Conservation (phyloP, 2,888 invertebrate species). For the Tachina fera region DNA sequence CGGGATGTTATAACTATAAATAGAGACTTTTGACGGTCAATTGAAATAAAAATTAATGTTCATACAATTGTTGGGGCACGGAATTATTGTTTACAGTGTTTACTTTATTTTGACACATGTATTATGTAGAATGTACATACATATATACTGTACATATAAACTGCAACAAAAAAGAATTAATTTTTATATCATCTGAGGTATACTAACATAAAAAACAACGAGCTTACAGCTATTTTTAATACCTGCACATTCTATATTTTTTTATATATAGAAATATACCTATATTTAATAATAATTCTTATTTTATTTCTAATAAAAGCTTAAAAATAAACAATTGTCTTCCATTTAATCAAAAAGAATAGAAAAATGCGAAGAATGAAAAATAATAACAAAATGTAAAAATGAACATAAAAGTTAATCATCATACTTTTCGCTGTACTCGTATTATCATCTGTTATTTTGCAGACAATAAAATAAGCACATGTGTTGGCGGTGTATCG, state of each 20-base stretch:
- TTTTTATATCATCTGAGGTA: too few species aligned
- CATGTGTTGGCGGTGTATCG: background rate
- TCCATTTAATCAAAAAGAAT: conserved; percentile 18
- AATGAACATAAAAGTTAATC: conserved; percentile 45
- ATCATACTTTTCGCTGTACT: conserved; percentile 50
- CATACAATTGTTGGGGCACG: too few species aligned
- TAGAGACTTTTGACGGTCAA: too few species aligned
- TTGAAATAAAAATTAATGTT: too few species aligned
- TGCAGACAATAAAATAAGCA: background rate
- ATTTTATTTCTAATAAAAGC: conserved; percentile 56
- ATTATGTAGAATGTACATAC: too few species aligned
- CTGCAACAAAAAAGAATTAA: background rate
- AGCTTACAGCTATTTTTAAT: conserved; percentile 39
- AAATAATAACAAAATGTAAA: background rate
- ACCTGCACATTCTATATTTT: background rate
- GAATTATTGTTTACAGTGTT: too few species aligned
- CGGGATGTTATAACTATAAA: too few species aligned
- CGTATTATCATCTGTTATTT: conserved; percentile 20
- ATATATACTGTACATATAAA: background rate
- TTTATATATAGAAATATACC: background rate
- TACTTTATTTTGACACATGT: too few species aligned
- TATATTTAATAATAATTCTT: conserved; percentile 19
- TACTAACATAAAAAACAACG: conserved; percentile 29
- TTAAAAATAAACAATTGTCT: conserved; percentile 61
- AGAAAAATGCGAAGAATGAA: background rate